Conservation (phyloP, 1,140 invertebrate species). For the Meloidogyne hapla region DNA sequence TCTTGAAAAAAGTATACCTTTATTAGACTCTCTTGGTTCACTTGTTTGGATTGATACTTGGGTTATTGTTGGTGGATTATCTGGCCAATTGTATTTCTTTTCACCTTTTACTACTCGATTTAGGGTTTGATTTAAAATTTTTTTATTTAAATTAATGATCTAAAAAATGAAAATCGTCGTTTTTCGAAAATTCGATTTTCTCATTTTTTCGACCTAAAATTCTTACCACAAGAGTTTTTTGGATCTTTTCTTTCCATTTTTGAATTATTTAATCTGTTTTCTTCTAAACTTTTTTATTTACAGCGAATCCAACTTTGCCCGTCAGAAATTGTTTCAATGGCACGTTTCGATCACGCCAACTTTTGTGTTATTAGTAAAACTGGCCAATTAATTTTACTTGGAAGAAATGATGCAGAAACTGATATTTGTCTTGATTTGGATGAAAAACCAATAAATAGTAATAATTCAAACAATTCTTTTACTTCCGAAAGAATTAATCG, state of each 20-base stretch:
- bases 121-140: not conserved
- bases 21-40: slow-evolving; percentile 33
- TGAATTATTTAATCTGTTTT: not conserved
- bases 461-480: not conserved
- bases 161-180: not conserved
- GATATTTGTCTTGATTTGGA: not conserved
- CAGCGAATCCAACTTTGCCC: slow-evolving; percentile 36
- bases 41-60: slow-evolving; percentile 43
- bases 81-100: slow-evolving; percentile 22
- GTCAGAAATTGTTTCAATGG: slow-evolving; percentile 29
- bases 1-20: slow-evolving; percentile 43
- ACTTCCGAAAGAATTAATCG: slow-evolving; percentile 5
- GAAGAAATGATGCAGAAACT: slow-evolving; percentile 21
- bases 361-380: slow-evolving; percentile 27
- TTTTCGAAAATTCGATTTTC: too few relatives aligned
- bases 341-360: slow-evolving; percentile 14
- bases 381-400: slow-evolving; percentile 30
- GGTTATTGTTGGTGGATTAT: slow-evolving; percentile 30
- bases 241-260: not conserved
- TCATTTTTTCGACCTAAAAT: too few relatives aligned
- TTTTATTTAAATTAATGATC: not conserved
- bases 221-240: too few relatives aligned
- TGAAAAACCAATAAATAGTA: not conserved
- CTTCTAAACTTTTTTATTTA: slow-evolving; percentile 17
- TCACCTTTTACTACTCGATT: slow-evolving; percentile 25